Percentiles rank a stretch among this genome's conserved stretches.
Conservation (phyloP, 2,113 vertebrate genomes). For the Chrysemys picta region DNA sequence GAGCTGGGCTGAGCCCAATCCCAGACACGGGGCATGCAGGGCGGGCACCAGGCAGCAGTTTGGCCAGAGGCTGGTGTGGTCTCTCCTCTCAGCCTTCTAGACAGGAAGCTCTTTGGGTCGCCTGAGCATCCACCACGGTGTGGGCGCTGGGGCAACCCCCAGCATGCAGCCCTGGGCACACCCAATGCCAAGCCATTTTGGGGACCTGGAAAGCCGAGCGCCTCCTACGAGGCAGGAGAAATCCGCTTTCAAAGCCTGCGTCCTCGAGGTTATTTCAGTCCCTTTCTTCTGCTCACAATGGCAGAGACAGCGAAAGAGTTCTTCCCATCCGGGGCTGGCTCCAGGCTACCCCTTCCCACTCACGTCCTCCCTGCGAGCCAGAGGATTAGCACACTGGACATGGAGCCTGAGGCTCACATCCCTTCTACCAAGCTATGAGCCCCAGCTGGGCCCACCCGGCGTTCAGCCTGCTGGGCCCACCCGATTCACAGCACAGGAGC, state of each 20-base stretch:
- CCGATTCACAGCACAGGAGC: not conserved
- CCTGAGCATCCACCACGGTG: not conserved
- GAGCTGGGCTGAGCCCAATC: not conserved
- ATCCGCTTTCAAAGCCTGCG: not conserved
- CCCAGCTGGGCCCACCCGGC: not conserved
- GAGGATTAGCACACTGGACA: too few species aligned
- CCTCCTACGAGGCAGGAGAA: not conserved
- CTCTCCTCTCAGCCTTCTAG: not conserved
- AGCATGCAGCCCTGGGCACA: not conserved
- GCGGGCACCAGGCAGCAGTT: not conserved
- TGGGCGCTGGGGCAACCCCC: not conserved
- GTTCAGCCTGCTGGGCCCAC: not conserved
- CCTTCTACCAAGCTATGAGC: not conserved
- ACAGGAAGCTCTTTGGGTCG: not conserved
- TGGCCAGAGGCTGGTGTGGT: not conserved
- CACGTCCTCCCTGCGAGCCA: not conserved
- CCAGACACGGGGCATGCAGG: not conserved
- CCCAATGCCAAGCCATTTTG: not conserved
- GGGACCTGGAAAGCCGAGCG: not conserved
- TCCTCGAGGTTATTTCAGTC: not conserved
- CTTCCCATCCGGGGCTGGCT: too few species aligned
- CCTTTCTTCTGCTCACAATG: not conserved
- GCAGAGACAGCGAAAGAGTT: not conserved
- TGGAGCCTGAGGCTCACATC: not conserved
- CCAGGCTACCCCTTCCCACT: too few species aligned